Evolutionary conservation across 2,113 vertebrate species (phyloP).

Genomic region (Columba livia): DNA sequence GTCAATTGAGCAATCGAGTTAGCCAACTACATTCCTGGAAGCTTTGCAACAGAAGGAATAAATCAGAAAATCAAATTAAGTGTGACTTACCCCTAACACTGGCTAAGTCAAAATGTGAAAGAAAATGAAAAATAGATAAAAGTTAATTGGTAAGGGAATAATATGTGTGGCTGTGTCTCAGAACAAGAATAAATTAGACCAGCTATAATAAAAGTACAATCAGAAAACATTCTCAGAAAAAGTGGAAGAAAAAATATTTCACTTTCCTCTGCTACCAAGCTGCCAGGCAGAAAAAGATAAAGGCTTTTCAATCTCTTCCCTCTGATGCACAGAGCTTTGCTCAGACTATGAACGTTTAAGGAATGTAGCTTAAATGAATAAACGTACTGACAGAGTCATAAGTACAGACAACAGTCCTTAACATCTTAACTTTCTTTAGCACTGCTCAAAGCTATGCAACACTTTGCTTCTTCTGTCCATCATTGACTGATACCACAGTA

Average conservation of each 20-base stretch:
- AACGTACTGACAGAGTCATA: background rate
- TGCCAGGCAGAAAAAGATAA: background rate
- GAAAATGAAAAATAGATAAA: background rate
- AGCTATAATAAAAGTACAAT: background rate
- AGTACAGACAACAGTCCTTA: background rate
- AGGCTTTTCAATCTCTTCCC: background rate
- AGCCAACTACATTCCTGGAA: conserved; percentile 5
- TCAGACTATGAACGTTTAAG: background rate
- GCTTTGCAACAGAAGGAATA: conserved; percentile 26
- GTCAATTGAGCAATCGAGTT: background rate
- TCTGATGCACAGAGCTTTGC: background rate
- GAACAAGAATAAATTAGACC: background rate
- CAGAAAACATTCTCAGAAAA: background rate
- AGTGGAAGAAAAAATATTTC: background rate
- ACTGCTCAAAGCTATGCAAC: background rate
- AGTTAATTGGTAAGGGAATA: background rate
- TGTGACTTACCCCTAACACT: background rate
- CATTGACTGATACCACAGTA: background rate
- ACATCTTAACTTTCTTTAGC: background rate
- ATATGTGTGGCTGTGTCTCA: background rate
- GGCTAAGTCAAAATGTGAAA: background rate
- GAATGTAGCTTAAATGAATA: background rate
- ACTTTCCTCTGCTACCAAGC: background rate
- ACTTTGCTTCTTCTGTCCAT: background rate
- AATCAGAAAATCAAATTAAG: conserved; percentile 24